These are phyloP conservation scores for Tamias sibiricus DNA, from an alignment of 2,113 vertebrate species.

Conservation along the genomic window DNA sequence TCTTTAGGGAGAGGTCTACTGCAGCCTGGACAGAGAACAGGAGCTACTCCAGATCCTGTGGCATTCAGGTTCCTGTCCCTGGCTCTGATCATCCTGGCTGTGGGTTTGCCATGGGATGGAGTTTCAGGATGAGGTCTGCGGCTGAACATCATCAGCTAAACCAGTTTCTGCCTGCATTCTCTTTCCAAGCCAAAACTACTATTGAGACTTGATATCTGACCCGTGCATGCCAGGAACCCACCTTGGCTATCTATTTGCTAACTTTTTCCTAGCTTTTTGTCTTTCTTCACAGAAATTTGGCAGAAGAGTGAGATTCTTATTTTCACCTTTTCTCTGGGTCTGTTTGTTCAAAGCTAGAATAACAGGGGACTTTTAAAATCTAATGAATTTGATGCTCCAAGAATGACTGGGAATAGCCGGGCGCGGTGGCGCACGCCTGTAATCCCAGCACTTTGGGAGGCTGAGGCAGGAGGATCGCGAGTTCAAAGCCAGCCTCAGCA, in stretches of 20 bases:
- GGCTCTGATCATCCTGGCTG: neutral
- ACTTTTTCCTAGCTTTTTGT: neutral
- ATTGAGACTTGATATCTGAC: neutral
- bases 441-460: no score
- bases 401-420: neutral
- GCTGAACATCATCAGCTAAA: neutral
- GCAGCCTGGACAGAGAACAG: neutral
- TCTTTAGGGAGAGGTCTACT: neutral
- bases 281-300: slow-evolving; percentile 6
- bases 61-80: neutral
- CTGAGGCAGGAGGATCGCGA: no score
- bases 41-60: neutral
- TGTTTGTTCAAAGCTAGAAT: slow-evolving; percentile 64
- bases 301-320: slow-evolving; percentile 3
- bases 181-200: neutral
- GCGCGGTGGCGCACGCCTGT: no score
- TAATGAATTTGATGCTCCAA: slow-evolving; percentile 20
- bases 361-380: slow-evolving; percentile 52
- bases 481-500: no score
- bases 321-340: slow-evolving; percentile 54
- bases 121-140: neutral
- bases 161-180: slow-evolving; percentile 3
- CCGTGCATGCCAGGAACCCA: neutral
- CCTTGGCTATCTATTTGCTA: neutral
- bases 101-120: neutral